These are phyloP conservation scores for Lethocerus indicus DNA, from an alignment of 1,140 invertebrate genomes.

Conservation along the genomic window DNA sequence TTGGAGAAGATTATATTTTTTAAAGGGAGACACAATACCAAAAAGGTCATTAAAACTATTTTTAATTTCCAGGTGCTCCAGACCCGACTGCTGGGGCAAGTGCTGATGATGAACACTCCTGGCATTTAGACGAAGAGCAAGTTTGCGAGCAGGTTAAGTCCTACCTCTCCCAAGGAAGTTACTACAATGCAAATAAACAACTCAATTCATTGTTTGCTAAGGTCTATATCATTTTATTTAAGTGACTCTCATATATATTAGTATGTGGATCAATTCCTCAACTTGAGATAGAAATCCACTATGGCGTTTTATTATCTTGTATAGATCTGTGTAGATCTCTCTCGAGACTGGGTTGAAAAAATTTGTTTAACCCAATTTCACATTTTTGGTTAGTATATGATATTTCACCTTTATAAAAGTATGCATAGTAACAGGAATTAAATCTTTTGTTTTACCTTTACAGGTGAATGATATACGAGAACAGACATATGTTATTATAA, in stretches of 20 bases:
- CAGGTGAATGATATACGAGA: too few species aligned
- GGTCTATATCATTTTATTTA: slow-evolving; percentile 28
- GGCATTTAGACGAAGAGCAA: slow-evolving; percentile 76
- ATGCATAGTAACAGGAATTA: too few species aligned
- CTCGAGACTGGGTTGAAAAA: neutral
- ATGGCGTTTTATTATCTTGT: neutral
- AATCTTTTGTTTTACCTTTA: too few species aligned
- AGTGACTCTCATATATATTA: neutral
- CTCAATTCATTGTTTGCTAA: slow-evolving; percentile 69
- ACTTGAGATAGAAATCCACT: too few species aligned
- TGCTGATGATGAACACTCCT: slow-evolving; percentile 66
- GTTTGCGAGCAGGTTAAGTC: slow-evolving; percentile 68
- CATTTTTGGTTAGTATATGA: too few species aligned
- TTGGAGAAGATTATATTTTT: too few species aligned
- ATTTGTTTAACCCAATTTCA: too few species aligned
- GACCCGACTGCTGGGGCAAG: slow-evolving; percentile 78
- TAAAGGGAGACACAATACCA: too few species aligned
- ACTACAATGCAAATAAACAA: slow-evolving; percentile 66
- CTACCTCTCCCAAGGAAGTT: slow-evolving; percentile 62
- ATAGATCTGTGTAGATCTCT: neutral
- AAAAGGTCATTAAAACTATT: neutral
- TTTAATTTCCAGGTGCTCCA: slow-evolving; percentile 37
- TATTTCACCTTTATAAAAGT: too few species aligned
- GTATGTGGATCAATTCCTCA: too few species aligned
- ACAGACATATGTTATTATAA: too few species aligned